phyloP scores from a whole-genome alignment of 1,140 invertebrate species.

The Drosophila baimaii region DNA sequence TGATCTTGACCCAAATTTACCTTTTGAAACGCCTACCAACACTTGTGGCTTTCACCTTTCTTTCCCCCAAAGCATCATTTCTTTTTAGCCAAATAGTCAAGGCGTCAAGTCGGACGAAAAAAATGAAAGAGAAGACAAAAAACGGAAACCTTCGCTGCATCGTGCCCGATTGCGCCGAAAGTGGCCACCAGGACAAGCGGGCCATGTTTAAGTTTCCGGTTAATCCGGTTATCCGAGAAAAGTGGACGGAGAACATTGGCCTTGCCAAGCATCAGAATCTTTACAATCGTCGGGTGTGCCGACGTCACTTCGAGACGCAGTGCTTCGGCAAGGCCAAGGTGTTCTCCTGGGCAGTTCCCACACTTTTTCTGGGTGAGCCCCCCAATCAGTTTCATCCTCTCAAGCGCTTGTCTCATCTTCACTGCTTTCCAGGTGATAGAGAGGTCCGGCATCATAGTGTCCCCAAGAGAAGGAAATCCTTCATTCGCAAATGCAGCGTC shows the following conservation, averaged over 20 bases:
- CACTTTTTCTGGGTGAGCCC: conserved; percentile 18
- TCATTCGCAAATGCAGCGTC: conserved; percentile 20
- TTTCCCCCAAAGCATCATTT: conserved; percentile 15
- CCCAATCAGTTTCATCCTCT: not conserved
- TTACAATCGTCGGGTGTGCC: conserved; percentile 26
- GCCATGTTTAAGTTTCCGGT: conserved; percentile 39
- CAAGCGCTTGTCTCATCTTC: not conserved
- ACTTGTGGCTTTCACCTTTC: conserved; percentile 38
- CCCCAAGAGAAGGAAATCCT: not conserved
- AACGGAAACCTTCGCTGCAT: conserved; percentile 24
- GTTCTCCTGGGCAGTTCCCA: conserved; percentile 35
- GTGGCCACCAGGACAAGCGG: conserved; percentile 28
- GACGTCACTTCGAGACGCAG: conserved; percentile 31
- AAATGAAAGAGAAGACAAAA: conserved; percentile 22
- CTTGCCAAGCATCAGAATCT: conserved; percentile 11
- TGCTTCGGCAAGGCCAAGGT: conserved; percentile 39
- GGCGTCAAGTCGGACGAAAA: not conserved
- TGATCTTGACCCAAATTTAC: conserved; percentile 29
- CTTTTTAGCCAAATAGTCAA: not conserved
- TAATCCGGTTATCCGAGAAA: conserved; percentile 21
- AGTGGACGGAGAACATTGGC: conserved; percentile 32
- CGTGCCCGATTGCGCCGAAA: conserved; percentile 18
- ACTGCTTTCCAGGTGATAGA: not conserved
- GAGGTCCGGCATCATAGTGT: not conserved
- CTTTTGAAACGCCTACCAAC: conserved; percentile 33